Evolutionary conservation across 2,888 invertebrate genomes (phyloP).

Genomic region (Acleris sparsana): DNA sequence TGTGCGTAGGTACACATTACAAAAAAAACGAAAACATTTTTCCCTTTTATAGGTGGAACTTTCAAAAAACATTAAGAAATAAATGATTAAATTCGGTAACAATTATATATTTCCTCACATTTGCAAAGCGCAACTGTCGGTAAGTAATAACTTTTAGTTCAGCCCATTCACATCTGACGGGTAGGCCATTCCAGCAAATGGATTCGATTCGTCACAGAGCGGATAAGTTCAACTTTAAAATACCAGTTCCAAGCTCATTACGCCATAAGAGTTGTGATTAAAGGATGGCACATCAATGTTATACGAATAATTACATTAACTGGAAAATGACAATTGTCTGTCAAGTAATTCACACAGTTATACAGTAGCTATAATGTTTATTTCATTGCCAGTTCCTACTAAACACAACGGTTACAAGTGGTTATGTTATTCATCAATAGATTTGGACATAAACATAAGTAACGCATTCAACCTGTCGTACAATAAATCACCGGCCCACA

Average conservation of each 20-base stretch:
- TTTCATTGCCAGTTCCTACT: too few species aligned
- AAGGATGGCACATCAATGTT: slow-evolving; percentile 1
- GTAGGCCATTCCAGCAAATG: slow-evolving; percentile 39
- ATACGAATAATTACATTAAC: background rate
- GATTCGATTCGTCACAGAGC: slow-evolving; percentile 42
- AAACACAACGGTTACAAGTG: too few species aligned
- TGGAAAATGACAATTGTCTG: slow-evolving; percentile 10
- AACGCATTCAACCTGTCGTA: slow-evolving; percentile 7
- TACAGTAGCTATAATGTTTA: too few species aligned
- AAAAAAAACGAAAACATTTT: too few species aligned
- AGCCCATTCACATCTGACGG: slow-evolving; percentile 40
- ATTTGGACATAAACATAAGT: background rate
- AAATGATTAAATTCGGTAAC: slow-evolving; percentile 14
- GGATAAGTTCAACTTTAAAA: slow-evolving; percentile 22
- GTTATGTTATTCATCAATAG: too few species aligned
- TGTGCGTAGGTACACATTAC: too few species aligned
- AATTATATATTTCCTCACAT: slow-evolving; percentile 12
- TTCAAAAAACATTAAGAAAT: slow-evolving; percentile 7
- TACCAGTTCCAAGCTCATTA: slow-evolving; percentile 20
- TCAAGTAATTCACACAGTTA: background rate
- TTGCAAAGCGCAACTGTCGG: slow-evolving; percentile 6
- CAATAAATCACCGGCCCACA: slow-evolving; percentile 21
- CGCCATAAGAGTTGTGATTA: slow-evolving; percentile 7
- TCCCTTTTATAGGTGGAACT: background rate
- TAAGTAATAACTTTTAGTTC: slow-evolving; percentile 35